These are phyloP conservation scores for Megalurothrips usitatus DNA, from an alignment of 2,888 invertebrate species.

Conservation along the genomic window DNA sequence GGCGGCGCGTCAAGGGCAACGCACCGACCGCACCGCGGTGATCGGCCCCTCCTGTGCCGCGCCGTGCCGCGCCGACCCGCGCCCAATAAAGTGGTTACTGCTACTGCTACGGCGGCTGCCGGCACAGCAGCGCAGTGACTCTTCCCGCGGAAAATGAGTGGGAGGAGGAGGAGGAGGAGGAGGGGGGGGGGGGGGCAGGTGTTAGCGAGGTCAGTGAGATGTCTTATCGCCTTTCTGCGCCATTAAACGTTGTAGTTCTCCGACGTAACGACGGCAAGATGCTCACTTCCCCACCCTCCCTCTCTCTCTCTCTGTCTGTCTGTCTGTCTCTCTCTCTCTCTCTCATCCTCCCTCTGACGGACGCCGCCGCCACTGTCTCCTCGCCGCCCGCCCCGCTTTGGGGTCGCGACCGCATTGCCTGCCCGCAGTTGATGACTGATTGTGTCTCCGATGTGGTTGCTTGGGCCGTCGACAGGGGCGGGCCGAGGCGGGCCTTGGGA, in stretches of 20 bases:
- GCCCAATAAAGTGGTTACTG: not conserved
- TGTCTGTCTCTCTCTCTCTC: no score
- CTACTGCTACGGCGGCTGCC: no score
- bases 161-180: not conserved
- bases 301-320: no score
- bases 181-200: not conserved
- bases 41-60: no score
- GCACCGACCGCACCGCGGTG: not conserved
- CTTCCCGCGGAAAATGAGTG: not conserved
- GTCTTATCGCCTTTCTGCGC: not conserved
- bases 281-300: no score
- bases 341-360: no score
- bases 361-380: not conserved
- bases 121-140: not conserved
- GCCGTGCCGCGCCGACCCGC: no score
- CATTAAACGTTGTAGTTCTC: not conserved
- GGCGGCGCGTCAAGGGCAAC: not conserved
- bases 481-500: no score
- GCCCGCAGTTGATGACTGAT: not conserved
- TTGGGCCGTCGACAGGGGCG: no score
- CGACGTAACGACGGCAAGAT: not conserved
- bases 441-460: constrained; percentile 17
- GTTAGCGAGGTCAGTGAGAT: not conserved
- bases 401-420: not conserved
- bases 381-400: not conserved